Conservation (phyloP, 2,888 invertebrate genomes). For the Piscicola geometra region DNA sequence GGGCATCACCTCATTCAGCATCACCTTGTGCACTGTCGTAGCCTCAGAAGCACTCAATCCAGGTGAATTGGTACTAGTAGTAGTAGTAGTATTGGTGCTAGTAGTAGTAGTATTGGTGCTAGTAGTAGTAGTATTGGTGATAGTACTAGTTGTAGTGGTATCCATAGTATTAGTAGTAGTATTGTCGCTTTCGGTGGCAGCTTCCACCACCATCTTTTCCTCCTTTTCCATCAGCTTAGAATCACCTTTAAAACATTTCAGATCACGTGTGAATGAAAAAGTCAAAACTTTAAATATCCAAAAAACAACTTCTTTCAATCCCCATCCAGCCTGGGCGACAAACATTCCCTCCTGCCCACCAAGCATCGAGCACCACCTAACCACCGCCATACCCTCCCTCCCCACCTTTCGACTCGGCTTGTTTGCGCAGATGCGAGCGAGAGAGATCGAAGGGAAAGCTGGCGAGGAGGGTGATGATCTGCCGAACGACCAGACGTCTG, state of each 20-base stretch:
- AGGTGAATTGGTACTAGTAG: no score
- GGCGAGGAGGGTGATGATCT: neutral
- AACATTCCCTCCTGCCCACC: no score
- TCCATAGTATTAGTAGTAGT: neutral
- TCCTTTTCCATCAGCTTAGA: no score
- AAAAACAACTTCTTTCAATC: no score
- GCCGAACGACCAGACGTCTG: neutral
- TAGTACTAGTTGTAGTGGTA: constrained; percentile 42
- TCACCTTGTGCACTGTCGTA: constrained; percentile 68
- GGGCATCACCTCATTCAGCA: constrained; percentile 71
- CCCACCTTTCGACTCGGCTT: neutral
- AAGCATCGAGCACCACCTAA: neutral
- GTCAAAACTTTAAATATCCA: no score
- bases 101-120: no score
- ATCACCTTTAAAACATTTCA: no score
- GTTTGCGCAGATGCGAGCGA: neutral
- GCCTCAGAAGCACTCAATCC: constrained; percentile 57
- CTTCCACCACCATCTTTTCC: constrained; percentile 2
- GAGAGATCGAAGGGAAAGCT: neutral
- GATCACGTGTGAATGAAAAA: no score
- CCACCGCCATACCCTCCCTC: neutral
- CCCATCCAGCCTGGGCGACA: no score
- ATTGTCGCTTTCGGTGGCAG: constrained; percentile 43
- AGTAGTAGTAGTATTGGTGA: no score
- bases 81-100: no score